These are phyloP conservation scores for Trichechus manatus DNA, from an alignment of 2,113 vertebrate genomes.

Conservation along the genomic window DNA sequence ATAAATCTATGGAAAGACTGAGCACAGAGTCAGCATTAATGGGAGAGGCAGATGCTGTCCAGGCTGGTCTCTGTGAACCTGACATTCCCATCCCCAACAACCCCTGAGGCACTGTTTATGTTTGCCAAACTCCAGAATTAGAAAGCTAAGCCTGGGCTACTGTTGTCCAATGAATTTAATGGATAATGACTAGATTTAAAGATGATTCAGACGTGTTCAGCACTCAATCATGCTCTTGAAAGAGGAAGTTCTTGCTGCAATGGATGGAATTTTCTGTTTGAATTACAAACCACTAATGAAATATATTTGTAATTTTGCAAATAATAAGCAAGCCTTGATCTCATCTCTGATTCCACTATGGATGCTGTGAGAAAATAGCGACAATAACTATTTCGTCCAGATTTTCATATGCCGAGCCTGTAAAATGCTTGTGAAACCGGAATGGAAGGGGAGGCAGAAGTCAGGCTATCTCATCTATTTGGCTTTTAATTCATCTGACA, in stretches of 20 bases:
- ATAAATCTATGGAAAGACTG: conserved; percentile 5
- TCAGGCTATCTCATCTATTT: not conserved
- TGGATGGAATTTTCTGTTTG: conserved; percentile 50
- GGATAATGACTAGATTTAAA: conserved; percentile 61
- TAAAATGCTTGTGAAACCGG: not conserved
- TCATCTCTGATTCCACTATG: conserved; percentile 9
- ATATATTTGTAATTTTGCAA: conserved; percentile 58
- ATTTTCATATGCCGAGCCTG: not conserved
- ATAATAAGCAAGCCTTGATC: conserved; percentile 39
- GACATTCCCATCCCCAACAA: not conserved
- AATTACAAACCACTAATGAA: conserved; percentile 55
- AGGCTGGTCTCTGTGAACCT: conserved; percentile 7
- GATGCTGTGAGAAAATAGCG: conserved; percentile 8
- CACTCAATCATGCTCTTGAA: not conserved
- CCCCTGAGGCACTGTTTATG: not conserved
- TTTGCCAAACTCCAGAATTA: conserved; percentile 67
- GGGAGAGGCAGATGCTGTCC: conserved; percentile 39
- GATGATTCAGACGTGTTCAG: conserved; percentile 35
- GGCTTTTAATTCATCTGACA: not conserved
- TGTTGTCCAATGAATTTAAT: conserved; percentile 41
- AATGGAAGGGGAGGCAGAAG: not conserved
- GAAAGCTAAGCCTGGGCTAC: conserved; percentile 56
- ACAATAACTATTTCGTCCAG: not conserved
- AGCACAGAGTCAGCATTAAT: conserved; percentile 57
- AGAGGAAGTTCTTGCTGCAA: not conserved